phyloP scores from a whole-genome alignment of 2,797 vertebrate genomes.

The Dermochelys coriacea region DNA sequence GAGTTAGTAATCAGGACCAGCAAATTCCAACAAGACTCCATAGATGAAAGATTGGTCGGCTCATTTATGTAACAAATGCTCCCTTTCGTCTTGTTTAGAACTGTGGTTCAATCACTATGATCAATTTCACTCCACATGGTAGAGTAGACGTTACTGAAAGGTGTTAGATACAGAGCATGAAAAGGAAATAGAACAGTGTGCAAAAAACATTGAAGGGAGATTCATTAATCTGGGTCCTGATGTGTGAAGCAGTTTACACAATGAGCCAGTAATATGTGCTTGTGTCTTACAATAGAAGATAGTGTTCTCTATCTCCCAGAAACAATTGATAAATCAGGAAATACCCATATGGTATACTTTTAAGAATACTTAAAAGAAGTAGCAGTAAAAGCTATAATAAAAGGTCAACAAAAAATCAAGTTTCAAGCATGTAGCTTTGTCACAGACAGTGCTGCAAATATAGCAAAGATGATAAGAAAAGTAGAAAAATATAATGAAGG shows the following conservation, averaged over 20 bases:
- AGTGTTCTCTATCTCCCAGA: not conserved
- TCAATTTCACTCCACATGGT: too few species aligned
- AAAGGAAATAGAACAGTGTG: not conserved
- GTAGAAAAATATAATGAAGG: not conserved
- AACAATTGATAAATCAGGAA: not conserved
- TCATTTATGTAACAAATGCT: too few species aligned
- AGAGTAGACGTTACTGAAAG: not conserved
- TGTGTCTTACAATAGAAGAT: not conserved
- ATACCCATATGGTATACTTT: not conserved
- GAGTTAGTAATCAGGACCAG: too few species aligned
- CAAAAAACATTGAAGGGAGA: not conserved
- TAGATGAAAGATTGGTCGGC: too few species aligned
- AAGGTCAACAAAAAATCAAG: not conserved
- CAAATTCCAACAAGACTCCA: too few species aligned
- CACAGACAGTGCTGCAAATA: not conserved
- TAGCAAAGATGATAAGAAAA: not conserved
- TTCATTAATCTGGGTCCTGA: not conserved
- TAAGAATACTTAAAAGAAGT: too few species aligned
- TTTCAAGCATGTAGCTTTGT: not conserved
- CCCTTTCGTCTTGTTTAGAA: too few species aligned
- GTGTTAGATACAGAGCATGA: not conserved
- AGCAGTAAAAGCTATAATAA: not conserved
- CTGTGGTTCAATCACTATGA: too few species aligned
- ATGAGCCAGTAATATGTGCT: not conserved
- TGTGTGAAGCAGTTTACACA: not conserved